Percentiles rank a stretch among this genome's conserved stretches.
Conservation (phyloP, 1,140 invertebrate genomes). For the Microplitis demolitor region DNA sequence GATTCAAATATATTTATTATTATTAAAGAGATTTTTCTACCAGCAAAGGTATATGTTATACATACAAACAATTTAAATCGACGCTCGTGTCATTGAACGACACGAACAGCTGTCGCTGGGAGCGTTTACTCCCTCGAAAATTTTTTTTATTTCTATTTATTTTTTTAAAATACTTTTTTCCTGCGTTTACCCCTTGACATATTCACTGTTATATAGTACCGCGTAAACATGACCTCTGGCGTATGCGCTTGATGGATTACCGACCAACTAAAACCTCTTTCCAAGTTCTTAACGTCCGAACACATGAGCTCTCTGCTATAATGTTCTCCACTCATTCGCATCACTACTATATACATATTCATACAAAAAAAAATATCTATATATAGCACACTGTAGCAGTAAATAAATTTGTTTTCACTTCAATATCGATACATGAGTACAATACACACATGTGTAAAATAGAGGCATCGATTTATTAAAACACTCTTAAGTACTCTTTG, state of each 20-base stretch:
- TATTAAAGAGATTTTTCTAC: too few relatives aligned
- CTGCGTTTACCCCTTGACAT: not conserved
- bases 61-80: conserved; percentile 9
- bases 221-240: conserved; percentile 19
- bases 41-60: not conserved
- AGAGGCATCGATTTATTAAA: too few relatives aligned
- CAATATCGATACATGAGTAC: not conserved
- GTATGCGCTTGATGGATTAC: conserved; percentile 22
- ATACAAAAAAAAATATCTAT: too few relatives aligned
- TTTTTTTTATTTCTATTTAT: not conserved
- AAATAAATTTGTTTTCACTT: not conserved
- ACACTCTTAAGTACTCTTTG: too few relatives aligned
- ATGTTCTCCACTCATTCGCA: not conserved
- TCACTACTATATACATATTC: too few relatives aligned
- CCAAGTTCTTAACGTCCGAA: conserved; percentile 18
- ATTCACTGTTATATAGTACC: conserved; percentile 1
- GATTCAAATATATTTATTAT: too few relatives aligned
- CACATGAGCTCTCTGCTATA: not conserved
- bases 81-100: conserved; percentile 22
- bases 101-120: conserved; percentile 29
- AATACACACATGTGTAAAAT: too few relatives aligned
- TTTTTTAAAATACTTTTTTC: not conserved
- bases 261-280: not conserved
- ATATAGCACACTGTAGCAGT: too few relatives aligned
- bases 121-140: not conserved